These are phyloP conservation scores for Spilogale gracilis DNA, from an alignment of 2,113 vertebrate species.

Conservation along the genomic window DNA sequence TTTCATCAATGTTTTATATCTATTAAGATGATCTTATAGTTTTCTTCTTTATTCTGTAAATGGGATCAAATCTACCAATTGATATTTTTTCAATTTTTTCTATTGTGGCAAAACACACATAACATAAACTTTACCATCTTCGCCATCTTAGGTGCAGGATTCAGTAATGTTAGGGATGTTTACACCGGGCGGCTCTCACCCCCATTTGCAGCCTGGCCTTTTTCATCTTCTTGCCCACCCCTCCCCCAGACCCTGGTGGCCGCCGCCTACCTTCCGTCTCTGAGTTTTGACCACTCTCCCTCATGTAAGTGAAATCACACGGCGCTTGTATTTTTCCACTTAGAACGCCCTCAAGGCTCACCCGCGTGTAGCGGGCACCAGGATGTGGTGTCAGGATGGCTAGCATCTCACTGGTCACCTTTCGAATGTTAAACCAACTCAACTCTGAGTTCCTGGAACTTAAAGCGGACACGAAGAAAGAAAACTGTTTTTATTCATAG, in stretches of 20 bases:
- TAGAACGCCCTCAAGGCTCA: background rate
- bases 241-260: background rate
- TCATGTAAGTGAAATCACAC: background rate
- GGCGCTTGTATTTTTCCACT: background rate
- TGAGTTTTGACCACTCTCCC: background rate
- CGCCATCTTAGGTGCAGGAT: too few relatives aligned
- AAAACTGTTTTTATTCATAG: background rate
- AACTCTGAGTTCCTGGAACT: background rate
- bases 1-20: background rate
- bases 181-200: background rate
- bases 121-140: background rate
- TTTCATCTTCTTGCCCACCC: background rate
- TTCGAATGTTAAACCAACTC: background rate
- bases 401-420: too few relatives aligned
- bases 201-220: background rate
- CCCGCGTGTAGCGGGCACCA: background rate
- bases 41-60: background rate
- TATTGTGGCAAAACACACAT: background rate
- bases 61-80: background rate
- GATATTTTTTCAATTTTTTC: background rate
- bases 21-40: too few relatives aligned
- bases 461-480: background rate
- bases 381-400: background rate
- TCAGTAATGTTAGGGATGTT: background rate
- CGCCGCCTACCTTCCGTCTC: background rate